Conservation (phyloP, 2,888 invertebrate species). For the Mythimna loreyi region DNA sequence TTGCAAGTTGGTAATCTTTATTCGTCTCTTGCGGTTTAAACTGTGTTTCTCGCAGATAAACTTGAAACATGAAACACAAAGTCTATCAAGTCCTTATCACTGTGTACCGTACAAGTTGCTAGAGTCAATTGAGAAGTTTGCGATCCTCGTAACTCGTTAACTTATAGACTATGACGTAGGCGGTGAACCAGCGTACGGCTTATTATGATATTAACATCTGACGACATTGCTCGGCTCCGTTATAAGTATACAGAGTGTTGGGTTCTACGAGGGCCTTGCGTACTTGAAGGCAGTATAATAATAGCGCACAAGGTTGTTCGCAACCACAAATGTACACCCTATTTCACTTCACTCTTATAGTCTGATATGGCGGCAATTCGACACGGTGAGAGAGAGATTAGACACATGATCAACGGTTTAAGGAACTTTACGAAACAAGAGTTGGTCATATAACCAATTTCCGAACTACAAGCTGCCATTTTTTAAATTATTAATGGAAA, state of each 20-base stretch:
- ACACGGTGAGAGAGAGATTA: background rate
- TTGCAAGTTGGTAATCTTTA: constrained; percentile 29
- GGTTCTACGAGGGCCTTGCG: background rate
- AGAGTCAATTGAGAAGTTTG: constrained; percentile 45
- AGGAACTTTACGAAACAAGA: background rate
- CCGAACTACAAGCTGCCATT: background rate
- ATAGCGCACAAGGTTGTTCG: background rate
- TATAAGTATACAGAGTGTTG: background rate
- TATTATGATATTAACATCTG: constrained; percentile 37
- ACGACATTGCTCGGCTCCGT: constrained; percentile 3
- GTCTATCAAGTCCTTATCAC: constrained; percentile 54
- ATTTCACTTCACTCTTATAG: background rate
- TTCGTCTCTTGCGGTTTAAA: constrained; percentile 46
- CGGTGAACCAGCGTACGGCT: constrained; percentile 11
- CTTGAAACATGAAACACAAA: constrained; percentile 33
- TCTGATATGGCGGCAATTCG: background rate
- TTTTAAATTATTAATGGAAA: background rate
- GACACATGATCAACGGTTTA: background rate
- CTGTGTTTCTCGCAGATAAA: constrained; percentile 37
- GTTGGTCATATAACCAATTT: background rate
- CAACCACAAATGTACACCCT: background rate
- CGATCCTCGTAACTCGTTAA: constrained; percentile 36
- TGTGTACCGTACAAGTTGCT: constrained; percentile 41
- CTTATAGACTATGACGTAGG: constrained; percentile 1
- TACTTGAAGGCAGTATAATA: background rate